These are phyloP conservation scores for Cerastoderma edule DNA, from an alignment of 2,888 invertebrate genomes.

Conservation along the genomic window DNA sequence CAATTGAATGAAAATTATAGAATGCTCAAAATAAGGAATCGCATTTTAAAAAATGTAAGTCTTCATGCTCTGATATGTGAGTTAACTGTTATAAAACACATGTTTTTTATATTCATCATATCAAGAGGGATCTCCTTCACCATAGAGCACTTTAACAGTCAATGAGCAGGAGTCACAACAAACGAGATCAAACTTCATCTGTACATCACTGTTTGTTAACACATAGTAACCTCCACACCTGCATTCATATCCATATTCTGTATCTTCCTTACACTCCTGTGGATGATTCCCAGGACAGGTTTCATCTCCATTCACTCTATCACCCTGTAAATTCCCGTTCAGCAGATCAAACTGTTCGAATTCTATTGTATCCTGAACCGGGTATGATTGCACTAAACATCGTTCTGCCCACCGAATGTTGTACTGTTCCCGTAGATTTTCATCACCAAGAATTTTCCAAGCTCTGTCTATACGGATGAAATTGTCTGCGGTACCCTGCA, in stretches of 20 bases:
- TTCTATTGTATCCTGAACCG: conserved; percentile 76
- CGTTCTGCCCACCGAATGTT: conserved; percentile 75
- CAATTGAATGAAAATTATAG: no score
- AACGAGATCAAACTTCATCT: conserved; percentile 73
- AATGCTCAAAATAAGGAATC: no score
- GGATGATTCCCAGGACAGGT: neutral
- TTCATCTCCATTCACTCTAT: neutral
- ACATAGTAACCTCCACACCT: conserved; percentile 76
- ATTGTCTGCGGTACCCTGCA: conserved; percentile 32
- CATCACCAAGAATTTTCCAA: conserved; percentile 76
- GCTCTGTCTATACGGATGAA: conserved; percentile 72
- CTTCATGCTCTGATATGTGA: no score
- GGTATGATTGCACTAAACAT: conserved; percentile 72
- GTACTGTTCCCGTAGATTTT: conserved; percentile 67
- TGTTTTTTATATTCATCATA: no score
- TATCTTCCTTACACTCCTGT: neutral
- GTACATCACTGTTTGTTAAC: conserved; percentile 65
- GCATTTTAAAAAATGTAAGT: no score
- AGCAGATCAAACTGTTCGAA: conserved; percentile 70
- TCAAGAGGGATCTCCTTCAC: conserved; percentile 18
- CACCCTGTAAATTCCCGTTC: conserved; percentile 1
- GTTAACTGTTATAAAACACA: no score
- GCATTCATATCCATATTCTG: conserved; percentile 64
- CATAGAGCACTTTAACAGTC: conserved; percentile 70
- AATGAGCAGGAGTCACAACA: conserved; percentile 79